Evolutionary conservation across 2,888 invertebrate genomes (phyloP), one percentile per base, ranked within the genome.

Genomic region (Drosophila mimica): DNA sequence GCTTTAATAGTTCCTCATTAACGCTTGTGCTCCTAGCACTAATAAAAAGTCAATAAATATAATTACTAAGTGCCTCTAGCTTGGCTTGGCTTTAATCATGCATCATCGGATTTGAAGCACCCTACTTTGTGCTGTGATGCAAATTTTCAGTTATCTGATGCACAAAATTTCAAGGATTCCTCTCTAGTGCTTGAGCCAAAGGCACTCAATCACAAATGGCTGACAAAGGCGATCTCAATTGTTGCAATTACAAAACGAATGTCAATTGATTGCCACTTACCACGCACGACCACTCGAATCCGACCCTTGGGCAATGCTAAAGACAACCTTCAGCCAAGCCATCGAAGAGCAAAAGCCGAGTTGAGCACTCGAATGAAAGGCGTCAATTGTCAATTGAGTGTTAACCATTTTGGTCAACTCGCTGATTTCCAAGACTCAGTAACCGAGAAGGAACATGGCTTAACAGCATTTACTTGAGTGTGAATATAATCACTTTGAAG

Each of bases 191-290:
- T 30, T 28, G 13, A n/a, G 57, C 67, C 38, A 25, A 20, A 36
- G 60, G 56, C 61, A 69, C 70, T 69, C 57, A 67, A 63, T 43
- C 52, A 71, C 46, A 17, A 48, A 43, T 25, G 70, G 28, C 52
- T 59, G 46, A 62, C 70, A 65, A 51, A 59, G 76, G 46, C 71
- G 58, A 46, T 25, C 66, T 82, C 74, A 76, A 82, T 82, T 80
- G 85, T 77, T 65, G 80, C 82, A 83, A 82, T 84, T 83, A 84
- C 77, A 74, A 54, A 46, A 46, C 67, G 52, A 73, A 82, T 82
- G 73, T 77, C 85, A 77, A 82, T 84, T 83, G 82, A 73, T 82
- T 84, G 82, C 80, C 82, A 83, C 82, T 83, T 82, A 70, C 68
- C 82, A 83, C 81, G 80, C 71, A 36, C 68, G 40, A 15, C 58